Evolutionary conservation across 2,113 vertebrate genomes (phyloP), one percentile per base, ranked within the genome.

Genomic region (Sapajus apella): DNA sequence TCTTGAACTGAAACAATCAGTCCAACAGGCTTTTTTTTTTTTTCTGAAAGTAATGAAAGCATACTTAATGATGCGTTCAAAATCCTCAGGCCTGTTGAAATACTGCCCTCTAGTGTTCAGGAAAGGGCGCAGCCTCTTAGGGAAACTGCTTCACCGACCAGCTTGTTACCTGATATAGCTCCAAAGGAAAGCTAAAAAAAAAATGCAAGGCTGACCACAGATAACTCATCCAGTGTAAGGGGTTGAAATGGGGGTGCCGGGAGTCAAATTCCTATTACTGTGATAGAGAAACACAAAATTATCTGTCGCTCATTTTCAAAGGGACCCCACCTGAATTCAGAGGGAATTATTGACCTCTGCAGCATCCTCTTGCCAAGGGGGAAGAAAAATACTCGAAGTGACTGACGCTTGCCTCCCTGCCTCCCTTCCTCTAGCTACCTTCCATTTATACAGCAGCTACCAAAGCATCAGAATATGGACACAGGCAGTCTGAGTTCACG

Each of bases 61-160:
- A 9, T 72, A 8, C 32, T 58, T 94, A 25, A 35, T 25, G 30
- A 40, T 7, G 80, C 7, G 0, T 75, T 10, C 1, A 70, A 92
- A 25, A 11, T 40, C 55, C 37, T 0, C 32, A 93, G 88, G 25
- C 20, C 98, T 98, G 97, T 98, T 96, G 96, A 98, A 96, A 98
- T 80, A 97, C 98, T 99, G 98, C 98, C 99, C 98, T 98, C 99
- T 98, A 96, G 98, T 98, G 99, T 96, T 97, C 92, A 27, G 6
- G 1, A 0, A 14, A 14, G 40, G 80, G 35, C 94, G n/a, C 82
- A 47, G 79, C 61, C 58, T 91, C 85, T 47, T 8, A 2, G 61
- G 73, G 40, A 96, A 95, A 30, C 0, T 0, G 20, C 82, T 81
- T 20, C 3, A 10, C 17, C 0, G 2, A 6, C 10, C 4, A 4